Base-by-base conservation (phyloP, 2,797 vertebrate genomes). In the Brachyalestes nurse region DNA sequence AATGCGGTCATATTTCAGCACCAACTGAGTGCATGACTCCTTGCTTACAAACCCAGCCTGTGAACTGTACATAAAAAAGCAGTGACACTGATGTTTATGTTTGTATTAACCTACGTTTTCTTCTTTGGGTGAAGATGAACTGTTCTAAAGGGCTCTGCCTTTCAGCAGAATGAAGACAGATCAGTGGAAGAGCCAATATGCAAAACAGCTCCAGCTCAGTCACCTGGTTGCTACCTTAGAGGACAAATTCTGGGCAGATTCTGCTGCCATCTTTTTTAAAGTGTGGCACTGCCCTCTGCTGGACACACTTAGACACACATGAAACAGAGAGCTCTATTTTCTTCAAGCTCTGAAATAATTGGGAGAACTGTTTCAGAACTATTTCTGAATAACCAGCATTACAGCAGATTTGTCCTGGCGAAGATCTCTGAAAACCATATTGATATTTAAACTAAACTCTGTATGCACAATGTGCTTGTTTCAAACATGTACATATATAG, bases 231-330 rank as follows among this genome's bases (percentile, higher is more conserved):
- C 51, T 66, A 65, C 42, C 67, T 9, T 71, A 28, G 45, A 49
- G 47, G 42, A 82, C 51, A 78, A 77, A 67, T 5, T 17, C 60
- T 72, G 69, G 55, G 28, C 14, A 42, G 70, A 70, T 25, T 71
- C 10, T 38, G 19, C 28, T 55, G 45, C 12, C 21, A 72, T 42
- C 53, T 28, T n/a, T 69, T 84, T 69, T 60, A 51, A 75, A 65
- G 64, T 62, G 77, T 62, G n/a, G 51, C 58, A 76, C 72, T 80
- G 85, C 72, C 60, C 67, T 69, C 85, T 86, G 81, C 67, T 83
- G 85, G 78, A 73, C 45, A 60, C 9, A 40, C 2, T 25, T 28
- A 34, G n/a, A 57, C 66, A 72, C 40, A 71, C 42, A 53, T 65
- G 17, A 5, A 14, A 38, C 19, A 8, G 4, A 25, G 51, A 23